Evolutionary conservation across 2,888 invertebrate genomes (phyloP).

Genomic region (Caenorhabditis uteleia): DNA sequence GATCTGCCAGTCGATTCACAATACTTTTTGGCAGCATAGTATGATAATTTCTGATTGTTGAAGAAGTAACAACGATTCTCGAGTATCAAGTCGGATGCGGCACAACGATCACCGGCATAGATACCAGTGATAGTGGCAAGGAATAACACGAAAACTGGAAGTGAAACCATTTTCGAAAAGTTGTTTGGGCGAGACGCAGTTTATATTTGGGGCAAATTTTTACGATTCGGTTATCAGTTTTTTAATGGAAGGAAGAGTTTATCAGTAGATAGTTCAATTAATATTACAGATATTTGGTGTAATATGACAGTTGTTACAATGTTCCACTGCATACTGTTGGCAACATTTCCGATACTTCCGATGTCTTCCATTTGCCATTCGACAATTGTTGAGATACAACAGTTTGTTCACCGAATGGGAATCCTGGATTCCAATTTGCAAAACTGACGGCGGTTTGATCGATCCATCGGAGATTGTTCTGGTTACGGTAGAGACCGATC

Average conservation of each 20-base stretch:
- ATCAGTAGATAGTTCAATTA: too few relatives aligned
- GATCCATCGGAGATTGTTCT: constrained; percentile 16
- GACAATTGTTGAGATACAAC: constrained; percentile 18
- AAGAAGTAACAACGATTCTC: constrained; percentile 28
- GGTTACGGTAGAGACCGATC: constrained; percentile 17
- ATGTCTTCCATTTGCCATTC: constrained; percentile 17
- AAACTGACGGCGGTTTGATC: constrained; percentile 2
- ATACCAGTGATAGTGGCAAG: too few relatives aligned
- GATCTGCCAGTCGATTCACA: constrained; percentile 17
- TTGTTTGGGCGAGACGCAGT: too few relatives aligned
- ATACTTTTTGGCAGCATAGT: constrained; percentile 5
- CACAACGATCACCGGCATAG: constrained; percentile 8
- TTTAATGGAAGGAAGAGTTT: too few relatives aligned
- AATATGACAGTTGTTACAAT: too few relatives aligned
- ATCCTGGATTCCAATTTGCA: constrained; percentile 14
- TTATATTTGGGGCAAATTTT: too few relatives aligned
- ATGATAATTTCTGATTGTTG: constrained; percentile 10
- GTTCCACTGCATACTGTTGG: constrained; percentile 24
- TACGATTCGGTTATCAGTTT: too few relatives aligned
- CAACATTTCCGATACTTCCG: constrained; percentile 3
- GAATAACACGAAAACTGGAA: too few relatives aligned
- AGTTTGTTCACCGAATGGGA: constrained; percentile 21
- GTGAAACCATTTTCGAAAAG: too few relatives aligned
- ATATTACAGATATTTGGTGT: too few relatives aligned
- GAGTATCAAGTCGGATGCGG: constrained; percentile 14